Evolutionary conservation across 2,888 invertebrate genomes (phyloP).

Genomic region (Theretra japonica): DNA sequence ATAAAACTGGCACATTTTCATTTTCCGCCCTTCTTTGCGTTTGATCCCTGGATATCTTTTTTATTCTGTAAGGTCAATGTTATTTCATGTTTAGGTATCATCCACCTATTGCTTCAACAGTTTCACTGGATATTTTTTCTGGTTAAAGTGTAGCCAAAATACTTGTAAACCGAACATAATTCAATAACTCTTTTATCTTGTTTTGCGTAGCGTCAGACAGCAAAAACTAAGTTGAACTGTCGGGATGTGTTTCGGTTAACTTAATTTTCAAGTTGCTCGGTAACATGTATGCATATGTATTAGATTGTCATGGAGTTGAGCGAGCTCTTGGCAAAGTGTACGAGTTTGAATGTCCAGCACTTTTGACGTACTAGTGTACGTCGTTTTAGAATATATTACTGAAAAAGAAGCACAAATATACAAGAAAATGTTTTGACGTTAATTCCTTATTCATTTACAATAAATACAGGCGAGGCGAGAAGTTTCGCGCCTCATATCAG

Average conservation of each 20-base stretch:
- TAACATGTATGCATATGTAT: conserved; percentile 4
- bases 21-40: conserved; percentile 44
- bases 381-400: neutral
- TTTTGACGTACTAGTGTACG: neutral
- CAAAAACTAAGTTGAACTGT: neutral
- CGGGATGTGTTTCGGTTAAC: conserved; percentile 9
- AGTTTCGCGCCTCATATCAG: conserved; percentile 2
- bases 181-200: neutral
- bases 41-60: conserved; percentile 44
- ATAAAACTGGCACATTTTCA: conserved; percentile 48
- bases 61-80: conserved; percentile 42
- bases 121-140: neutral
- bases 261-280: conserved; percentile 18
- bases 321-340: neutral
- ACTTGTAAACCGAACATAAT: neutral
- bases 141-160: neutral
- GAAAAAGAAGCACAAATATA: neutral
- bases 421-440: neutral
- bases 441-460: neutral
- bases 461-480: neutral
- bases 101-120: neutral
- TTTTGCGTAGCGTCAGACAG: neutral
- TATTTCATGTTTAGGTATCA: neutral
- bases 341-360: neutral
- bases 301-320: neutral